Base-by-base conservation (phyloP, 2,113 vertebrate genomes). In the Stomatorhinus ivindoensis region DNA sequence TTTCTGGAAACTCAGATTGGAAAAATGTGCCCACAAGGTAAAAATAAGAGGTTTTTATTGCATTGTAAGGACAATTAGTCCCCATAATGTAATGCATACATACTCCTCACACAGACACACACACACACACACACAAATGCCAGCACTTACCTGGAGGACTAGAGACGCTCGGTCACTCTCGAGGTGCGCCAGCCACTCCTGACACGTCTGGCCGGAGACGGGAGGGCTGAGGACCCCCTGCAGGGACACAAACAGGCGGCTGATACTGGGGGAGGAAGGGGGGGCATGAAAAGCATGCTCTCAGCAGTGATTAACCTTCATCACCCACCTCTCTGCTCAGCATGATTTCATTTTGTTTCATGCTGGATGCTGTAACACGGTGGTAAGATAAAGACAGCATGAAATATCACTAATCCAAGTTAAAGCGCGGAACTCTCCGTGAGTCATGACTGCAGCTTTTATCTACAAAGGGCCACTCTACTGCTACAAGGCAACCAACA, bases 111-210 rank as follows among this genome's bases (percentile, higher is more conserved):
- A 51, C 53, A 86, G 44, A 55, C 53, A 48, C 39, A 85, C 24
- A 31, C 9, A 80, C 65, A n/a, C 27, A 87, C 7, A 76, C n/a
- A 87, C 51, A 13, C n/a, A 51, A 50, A 53, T 2, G 19, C 86
- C 5, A 1, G 19, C 31, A 42, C 91, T 92, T 48, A 99, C 98
- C 98, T 99, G 98, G 87, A 99, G 93, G 91, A 99, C 97, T 92
- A 99, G 96, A 0, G 97, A 98, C 91, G 99, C 97, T 91, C 98
- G 98, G 93, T 99, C 98, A 7, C 97, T 97, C 93, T 99, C 97
- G 95, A 99, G 94, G 90, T 97, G 96, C 24, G 97, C 94, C 95
- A 99, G 86, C 88, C 97, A 96, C 76, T 99, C 97, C 90, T 98
- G 97, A 88, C 97, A 98, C 51, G 94, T 97, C 93, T 99, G 98